Percentiles rank a stretch among this genome's conserved stretches.
Conservation (phyloP, 2,113 vertebrate genomes). For the Eleginops maclovinus region DNA sequence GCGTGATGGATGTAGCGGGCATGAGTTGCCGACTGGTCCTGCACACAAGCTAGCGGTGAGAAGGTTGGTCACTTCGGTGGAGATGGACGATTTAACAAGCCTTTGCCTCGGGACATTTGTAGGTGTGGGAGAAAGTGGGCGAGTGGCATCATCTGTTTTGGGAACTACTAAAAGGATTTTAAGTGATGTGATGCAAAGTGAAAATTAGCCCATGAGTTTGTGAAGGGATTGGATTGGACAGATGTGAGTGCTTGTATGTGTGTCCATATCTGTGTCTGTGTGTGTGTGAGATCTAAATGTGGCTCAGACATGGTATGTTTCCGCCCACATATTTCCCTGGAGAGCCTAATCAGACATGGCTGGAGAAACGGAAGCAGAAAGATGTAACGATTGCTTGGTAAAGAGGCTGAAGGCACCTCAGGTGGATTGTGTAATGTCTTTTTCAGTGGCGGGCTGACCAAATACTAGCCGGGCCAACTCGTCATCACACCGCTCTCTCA, state of each 20-base stretch:
- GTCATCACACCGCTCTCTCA: slow-evolving; percentile 48
- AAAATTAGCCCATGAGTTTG: slow-evolving; percentile 14
- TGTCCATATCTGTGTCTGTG: slow-evolving; percentile 29
- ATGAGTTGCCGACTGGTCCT: slow-evolving; percentile 7
- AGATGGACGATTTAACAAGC: slow-evolving; percentile 27
- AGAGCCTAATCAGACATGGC: slow-evolving; percentile 64
- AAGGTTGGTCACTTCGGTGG: background rate
- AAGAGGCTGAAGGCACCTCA: slow-evolving; percentile 66
- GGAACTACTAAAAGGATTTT: slow-evolving; percentile 26
- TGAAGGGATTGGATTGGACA: slow-evolving; percentile 32
- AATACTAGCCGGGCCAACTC: slow-evolving; percentile 51
- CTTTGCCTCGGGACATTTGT: background rate
- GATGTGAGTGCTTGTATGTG: slow-evolving; percentile 21
- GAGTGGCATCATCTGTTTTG: slow-evolving; percentile 29
- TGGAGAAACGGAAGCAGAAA: slow-evolving; percentile 51
- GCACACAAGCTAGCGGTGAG: slow-evolving; percentile 14
- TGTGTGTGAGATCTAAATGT: slow-evolving; percentile 61
- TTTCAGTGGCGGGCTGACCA: slow-evolving; percentile 59
- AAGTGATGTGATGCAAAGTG: slow-evolving; percentile 28
- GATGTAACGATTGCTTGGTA: slow-evolving; percentile 61
- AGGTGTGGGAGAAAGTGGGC: background rate
- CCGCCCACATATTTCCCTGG: slow-evolving; percentile 56
- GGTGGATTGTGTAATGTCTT: slow-evolving; percentile 64
- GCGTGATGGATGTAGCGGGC: slow-evolving; percentile 31
- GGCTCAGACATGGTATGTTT: slow-evolving; percentile 51